Percentiles rank a stretch among this genome's conserved stretches.
Evolutionary conservation across 2,113 vertebrate species (phyloP).

Genomic region (Halichoeres trimaculatus): DNA sequence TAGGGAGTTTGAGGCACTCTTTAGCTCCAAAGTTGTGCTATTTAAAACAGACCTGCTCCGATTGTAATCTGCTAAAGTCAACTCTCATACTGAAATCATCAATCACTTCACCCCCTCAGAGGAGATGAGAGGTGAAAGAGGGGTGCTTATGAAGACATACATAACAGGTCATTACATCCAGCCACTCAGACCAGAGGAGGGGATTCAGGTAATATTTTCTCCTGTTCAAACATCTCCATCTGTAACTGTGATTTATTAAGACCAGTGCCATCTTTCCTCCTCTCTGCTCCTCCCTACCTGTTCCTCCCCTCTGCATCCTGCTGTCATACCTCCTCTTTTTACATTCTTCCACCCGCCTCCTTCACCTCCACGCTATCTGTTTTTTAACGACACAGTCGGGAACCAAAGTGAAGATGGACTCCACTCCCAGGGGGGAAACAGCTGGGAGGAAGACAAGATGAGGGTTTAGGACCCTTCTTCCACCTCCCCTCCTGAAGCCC

Average conservation of each 20-base stretch:
- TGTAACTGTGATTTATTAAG: slow-evolving; percentile 32
- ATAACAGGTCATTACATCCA: slow-evolving; percentile 13
- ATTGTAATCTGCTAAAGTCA: slow-evolving; percentile 11
- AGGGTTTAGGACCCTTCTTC: slow-evolving; percentile 17
- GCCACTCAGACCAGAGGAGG: slow-evolving; percentile 1
- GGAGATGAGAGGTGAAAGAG: not conserved
- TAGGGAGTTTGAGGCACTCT: not conserved
- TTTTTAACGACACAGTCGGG: slow-evolving; percentile 44
- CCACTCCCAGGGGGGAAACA: slow-evolving; percentile 44
- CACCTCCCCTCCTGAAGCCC: not conserved
- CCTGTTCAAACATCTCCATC: slow-evolving; percentile 22
- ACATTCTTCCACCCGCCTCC: slow-evolving; percentile 32
- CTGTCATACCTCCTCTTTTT: slow-evolving; percentile 18
- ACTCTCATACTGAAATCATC: not conserved
- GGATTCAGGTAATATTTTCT: not conserved
- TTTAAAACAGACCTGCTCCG: not conserved
- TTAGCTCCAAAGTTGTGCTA: not conserved
- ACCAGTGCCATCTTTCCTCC: slow-evolving; percentile 1
- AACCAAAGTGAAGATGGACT: not conserved
- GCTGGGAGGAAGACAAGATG: slow-evolving; percentile 41
- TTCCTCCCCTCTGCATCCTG: slow-evolving; percentile 15
- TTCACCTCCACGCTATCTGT: not conserved
- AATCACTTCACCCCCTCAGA: not conserved
- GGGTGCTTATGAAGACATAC: not conserved
- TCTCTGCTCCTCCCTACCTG: not conserved